Conservation (phyloP, 2,888 invertebrate species). For the Nemurella pictetii region DNA sequence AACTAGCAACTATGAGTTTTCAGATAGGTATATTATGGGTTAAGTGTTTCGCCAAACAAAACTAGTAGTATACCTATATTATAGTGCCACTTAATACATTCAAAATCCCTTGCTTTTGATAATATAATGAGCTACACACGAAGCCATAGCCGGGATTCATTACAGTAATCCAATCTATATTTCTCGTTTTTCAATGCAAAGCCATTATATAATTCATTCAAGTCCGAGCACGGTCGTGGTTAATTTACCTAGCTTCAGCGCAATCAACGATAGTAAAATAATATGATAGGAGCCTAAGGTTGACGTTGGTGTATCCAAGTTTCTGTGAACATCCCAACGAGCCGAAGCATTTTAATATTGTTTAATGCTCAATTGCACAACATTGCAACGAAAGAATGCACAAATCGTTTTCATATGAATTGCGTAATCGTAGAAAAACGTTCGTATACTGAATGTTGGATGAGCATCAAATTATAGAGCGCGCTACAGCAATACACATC, state of each 20-base stretch:
- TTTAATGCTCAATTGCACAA: not conserved
- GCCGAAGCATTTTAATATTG: constrained; percentile 5
- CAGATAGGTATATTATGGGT: too few relatives aligned
- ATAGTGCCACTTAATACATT: too few relatives aligned
- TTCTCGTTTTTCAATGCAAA: not conserved
- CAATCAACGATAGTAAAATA: constrained; percentile 12
- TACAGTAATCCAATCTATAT: constrained; percentile 23
- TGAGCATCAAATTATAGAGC: not conserved
- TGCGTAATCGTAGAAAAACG: not conserved
- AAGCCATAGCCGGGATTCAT: not conserved
- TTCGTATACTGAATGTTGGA: not conserved
- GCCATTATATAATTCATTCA: not conserved
- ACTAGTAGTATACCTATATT: too few relatives aligned
- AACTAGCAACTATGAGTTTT: too few relatives aligned
- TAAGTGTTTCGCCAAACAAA: too few relatives aligned
- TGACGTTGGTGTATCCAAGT: not conserved
- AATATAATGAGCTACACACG: not conserved
- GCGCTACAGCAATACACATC: not conserved
- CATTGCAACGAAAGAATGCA: not conserved
- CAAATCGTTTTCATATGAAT: not conserved
- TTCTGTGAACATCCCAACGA: not conserved
- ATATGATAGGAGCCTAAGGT: constrained; percentile 11
- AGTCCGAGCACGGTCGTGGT: constrained; percentile 3
- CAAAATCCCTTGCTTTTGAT: not conserved
- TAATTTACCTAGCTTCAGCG: not conserved